These are phyloP conservation scores for Pseudomyrmex cubaensis DNA, from an alignment of 1,140 invertebrate genomes.

Conservation along the genomic window DNA sequence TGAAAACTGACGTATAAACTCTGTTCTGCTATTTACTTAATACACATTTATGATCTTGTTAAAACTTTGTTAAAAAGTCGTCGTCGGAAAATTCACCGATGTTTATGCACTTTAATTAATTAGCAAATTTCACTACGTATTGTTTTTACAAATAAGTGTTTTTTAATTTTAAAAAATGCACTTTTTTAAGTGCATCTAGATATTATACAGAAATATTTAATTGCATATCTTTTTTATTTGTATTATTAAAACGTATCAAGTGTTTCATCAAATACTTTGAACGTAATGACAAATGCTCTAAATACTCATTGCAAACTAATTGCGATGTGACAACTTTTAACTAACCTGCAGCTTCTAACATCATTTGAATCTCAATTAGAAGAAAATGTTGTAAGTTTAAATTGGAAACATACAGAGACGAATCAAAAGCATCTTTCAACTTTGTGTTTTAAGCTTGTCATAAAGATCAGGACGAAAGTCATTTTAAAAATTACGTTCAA, in stretches of 20 bases:
- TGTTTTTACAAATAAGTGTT: too few relatives aligned
- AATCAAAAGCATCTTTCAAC: conserved; percentile 21
- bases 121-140: too few relatives aligned
- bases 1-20: conserved; percentile 23
- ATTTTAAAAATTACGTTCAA: conserved; percentile 54
- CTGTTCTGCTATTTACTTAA: conserved; percentile 14
- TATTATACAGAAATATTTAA: neutral
- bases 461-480: conserved; percentile 28
- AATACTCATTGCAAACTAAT: neutral
- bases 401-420: conserved; percentile 3
- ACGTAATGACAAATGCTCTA: neutral
- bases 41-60: neutral
- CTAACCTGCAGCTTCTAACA: neutral
- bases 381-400: neutral
- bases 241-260: neutral
- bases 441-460: conserved; percentile 31
- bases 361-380: neutral
- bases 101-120: neutral
- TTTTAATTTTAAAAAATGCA: too few relatives aligned
- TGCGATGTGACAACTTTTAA: neutral
- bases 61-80: neutral
- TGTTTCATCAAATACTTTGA: conserved; percentile 3
- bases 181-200: too few relatives aligned
- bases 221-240: neutral
- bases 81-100: neutral